These are phyloP conservation scores for Idaea aversata DNA, from an alignment of 2,888 invertebrate genomes.

Conservation along the genomic window DNA sequence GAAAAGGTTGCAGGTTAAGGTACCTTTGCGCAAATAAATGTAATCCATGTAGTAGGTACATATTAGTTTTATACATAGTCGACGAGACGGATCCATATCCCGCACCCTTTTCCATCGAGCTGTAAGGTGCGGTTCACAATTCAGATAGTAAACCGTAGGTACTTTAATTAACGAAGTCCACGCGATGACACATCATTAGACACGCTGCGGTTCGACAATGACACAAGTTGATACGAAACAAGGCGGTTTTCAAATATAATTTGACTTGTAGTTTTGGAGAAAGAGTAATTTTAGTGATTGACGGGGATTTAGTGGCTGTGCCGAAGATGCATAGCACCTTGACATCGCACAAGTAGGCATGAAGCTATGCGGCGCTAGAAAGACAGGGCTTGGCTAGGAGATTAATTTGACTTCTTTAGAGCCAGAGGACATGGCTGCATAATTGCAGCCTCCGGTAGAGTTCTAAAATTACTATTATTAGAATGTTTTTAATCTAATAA, in stretches of 20 bases:
- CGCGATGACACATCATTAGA: not conserved
- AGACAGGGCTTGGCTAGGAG: no score
- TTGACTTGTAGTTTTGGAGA: constrained; percentile 7
- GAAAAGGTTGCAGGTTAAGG: no score
- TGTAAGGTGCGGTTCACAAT: not conserved
- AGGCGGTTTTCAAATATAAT: not conserved
- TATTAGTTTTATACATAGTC: not conserved
- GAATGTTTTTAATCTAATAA: no score
- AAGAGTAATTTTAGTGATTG: not conserved
- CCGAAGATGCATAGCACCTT: no score
- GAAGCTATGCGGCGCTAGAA: no score
- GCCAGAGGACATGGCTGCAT: no score
- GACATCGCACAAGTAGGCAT: no score
- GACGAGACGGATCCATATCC: not conserved
- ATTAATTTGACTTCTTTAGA: no score
- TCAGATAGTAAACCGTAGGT: not conserved
- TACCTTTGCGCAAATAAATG: no score
- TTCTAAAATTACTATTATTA: no score
- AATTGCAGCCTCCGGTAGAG: no score
- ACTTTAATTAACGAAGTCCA: constrained; percentile 6
- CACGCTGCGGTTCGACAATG: not conserved
- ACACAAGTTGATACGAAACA: not conserved
- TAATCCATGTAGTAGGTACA: no score
- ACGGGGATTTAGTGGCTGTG: not conserved
- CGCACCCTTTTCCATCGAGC: not conserved